Conservation (phyloP, 2,888 invertebrate genomes). For the Tiliacea aurago region DNA sequence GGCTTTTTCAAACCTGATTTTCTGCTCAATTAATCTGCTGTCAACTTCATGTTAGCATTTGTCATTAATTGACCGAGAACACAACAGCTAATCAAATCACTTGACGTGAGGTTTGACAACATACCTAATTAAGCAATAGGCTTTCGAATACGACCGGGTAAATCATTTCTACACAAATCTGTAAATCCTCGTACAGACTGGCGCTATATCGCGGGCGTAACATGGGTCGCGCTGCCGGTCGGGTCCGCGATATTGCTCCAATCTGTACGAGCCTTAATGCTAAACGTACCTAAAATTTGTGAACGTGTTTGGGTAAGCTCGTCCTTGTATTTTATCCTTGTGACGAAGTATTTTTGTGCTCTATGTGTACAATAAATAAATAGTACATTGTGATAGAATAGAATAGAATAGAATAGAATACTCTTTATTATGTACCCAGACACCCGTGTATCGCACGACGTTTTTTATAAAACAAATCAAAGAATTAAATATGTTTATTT, state of each 20-base stretch:
- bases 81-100: slow-evolving; percentile 2
- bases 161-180: slow-evolving; percentile 7
- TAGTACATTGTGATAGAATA: no score
- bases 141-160: background rate
- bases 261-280: no score
- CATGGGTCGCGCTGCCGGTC: no score
- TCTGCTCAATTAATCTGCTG: background rate
- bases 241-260: no score
- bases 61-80: background rate
- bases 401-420: no score
- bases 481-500: no score
- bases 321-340: background rate
- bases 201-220: no score
- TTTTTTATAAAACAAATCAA: no score
- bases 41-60: background rate
- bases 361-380: background rate
- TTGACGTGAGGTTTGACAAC: slow-evolving; percentile 6
- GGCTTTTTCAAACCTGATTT: background rate
- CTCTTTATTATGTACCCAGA: no score
- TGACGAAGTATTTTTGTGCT: background rate
- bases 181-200: background rate
- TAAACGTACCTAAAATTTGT: background rate
- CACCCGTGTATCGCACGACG: no score
- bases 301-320: background rate
- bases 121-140: background rate